Evolutionary conservation across 2,113 vertebrate species (phyloP).

Genomic region (Hippolais icterina): DNA sequence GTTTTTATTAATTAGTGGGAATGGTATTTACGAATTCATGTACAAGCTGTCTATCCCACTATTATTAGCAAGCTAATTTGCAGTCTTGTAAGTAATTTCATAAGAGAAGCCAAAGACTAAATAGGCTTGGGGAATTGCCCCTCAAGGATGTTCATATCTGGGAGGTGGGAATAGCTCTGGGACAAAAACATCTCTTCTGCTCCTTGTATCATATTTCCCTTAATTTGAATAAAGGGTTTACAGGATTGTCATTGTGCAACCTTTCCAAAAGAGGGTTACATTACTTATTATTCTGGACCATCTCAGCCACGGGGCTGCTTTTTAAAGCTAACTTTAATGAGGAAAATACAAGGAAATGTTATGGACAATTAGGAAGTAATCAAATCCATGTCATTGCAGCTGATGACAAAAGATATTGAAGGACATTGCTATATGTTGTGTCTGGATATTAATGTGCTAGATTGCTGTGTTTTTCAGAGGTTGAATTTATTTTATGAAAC

Average conservation of each 20-base stretch:
- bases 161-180: background rate
- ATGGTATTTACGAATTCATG: background rate
- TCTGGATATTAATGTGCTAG: background rate
- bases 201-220: background rate
- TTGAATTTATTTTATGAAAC: constrained; percentile 6
- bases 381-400: constrained; percentile 1
- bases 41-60: background rate
- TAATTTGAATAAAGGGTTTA: background rate
- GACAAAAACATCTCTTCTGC: background rate
- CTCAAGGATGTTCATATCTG: background rate
- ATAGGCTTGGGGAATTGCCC: background rate
- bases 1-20: background rate
- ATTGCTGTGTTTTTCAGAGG: background rate
- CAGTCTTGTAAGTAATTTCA: background rate
- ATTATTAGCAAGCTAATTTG: constrained; percentile 1
- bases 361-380: constrained; percentile 43
- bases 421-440: background rate
- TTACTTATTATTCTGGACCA: background rate
- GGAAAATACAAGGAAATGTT: background rate
- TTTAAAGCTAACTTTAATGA: constrained; percentile 23
- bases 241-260: background rate
- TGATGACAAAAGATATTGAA: constrained; percentile 36
- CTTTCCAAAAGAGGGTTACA: background rate
- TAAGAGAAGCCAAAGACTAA: background rate
- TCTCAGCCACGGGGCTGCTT: background rate